Evolutionary conservation across 2,797 vertebrate genomes (phyloP).

Genomic region (Acanthis flammea): DNA sequence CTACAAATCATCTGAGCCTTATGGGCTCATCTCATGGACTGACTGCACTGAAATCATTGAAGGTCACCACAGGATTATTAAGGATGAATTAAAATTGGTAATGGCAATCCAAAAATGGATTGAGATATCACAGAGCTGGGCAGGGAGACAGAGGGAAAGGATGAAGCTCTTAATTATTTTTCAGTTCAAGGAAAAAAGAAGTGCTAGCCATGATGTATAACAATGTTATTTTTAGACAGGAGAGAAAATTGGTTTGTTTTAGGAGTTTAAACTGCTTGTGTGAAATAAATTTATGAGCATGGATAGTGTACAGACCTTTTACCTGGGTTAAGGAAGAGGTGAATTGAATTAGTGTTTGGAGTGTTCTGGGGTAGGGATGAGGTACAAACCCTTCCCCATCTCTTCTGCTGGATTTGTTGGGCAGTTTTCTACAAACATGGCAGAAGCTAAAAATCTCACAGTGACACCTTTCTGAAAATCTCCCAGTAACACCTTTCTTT

Average conservation of each 20-base stretch:
- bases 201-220: background rate
- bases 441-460: background rate
- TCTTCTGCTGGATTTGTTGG: background rate
- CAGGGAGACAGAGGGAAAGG: background rate
- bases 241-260: background rate
- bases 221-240: background rate
- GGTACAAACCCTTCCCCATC: background rate
- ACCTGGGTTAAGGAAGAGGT: background rate
- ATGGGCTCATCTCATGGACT: background rate
- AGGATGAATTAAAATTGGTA: conserved; percentile 19
- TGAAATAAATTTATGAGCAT: background rate
- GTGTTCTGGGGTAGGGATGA: background rate
- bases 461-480: background rate
- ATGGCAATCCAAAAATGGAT: background rate
- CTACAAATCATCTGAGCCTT: conserved; percentile 7
- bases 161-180: conserved; percentile 14
- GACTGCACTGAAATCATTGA: background rate
- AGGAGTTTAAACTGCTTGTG: background rate
- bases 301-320: background rate
- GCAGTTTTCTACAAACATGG: background rate
- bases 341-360: background rate
- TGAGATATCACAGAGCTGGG: background rate
- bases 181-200: background rate
- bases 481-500: background rate
- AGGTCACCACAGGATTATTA: conserved; percentile 21